A percentile compares a stretch with the other conserved stretches of the same genome.
phyloP scores from a whole-genome alignment of 2,113 vertebrate genomes.

The Orcinus orca region DNA sequence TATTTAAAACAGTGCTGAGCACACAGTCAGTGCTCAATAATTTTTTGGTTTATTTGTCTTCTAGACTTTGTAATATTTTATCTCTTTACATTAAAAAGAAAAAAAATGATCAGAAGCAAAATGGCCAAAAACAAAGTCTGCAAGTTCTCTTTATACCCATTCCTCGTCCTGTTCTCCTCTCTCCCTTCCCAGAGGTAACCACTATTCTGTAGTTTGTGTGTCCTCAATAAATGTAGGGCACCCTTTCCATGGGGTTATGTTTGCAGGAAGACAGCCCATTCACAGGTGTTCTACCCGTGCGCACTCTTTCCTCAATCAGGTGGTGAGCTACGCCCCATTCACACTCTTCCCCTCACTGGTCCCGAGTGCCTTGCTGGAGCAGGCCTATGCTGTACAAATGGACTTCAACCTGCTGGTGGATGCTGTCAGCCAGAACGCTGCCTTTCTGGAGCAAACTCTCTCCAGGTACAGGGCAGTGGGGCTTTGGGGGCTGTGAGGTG shows the following conservation, averaged over 20 bases:
- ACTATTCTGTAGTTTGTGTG: background rate
- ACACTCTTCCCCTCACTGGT: slow-evolving; percentile 91
- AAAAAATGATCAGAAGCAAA: background rate
- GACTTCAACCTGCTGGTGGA: slow-evolving; percentile 94
- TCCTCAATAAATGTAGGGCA: background rate
- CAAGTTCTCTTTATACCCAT: background rate
- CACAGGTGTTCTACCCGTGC: background rate
- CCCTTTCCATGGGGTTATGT: background rate
- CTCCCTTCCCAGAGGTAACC: background rate
- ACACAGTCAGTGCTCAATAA: background rate
- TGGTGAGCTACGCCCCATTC: slow-evolving; percentile 92
- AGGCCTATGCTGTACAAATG: slow-evolving; percentile 91
- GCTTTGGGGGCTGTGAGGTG: background rate
- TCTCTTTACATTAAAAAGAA: background rate
- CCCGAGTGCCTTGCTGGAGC: slow-evolving; percentile 85
- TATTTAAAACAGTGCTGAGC: background rate
- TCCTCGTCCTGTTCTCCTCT: background rate
- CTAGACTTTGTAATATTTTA: background rate
- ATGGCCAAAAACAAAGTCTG: background rate
- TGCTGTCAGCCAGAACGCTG: slow-evolving; percentile 88
- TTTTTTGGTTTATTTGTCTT: background rate
- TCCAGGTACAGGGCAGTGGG: slow-evolving; percentile 83
- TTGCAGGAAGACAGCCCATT: background rate
- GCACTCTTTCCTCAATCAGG: slow-evolving; percentile 78
- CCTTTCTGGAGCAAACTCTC: slow-evolving; percentile 89